These are phyloP conservation scores for Drosophila nigromelanica DNA, from an alignment of 1,140 invertebrate species.

Conservation along the genomic window DNA sequence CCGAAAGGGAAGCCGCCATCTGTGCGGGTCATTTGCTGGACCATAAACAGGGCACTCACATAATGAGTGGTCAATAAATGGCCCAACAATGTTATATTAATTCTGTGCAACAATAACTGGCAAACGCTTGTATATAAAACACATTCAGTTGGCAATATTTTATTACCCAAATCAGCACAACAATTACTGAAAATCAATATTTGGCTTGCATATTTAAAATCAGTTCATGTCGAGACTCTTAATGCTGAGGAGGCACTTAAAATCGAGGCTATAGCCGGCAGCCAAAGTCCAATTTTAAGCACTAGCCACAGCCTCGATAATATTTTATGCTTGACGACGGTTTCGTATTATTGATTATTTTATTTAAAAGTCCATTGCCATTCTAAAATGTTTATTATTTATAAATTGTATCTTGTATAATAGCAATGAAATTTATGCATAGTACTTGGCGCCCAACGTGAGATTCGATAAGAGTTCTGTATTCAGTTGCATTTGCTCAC, in stretches of 20 bases:
- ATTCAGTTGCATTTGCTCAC: too few relatives aligned
- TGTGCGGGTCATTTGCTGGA: conserved; percentile 67
- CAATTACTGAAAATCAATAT: conserved; percentile 69
- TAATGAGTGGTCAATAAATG: conserved; percentile 68
- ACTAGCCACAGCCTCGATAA: conserved; percentile 34
- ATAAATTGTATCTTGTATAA: background rate
- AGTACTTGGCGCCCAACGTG: background rate
- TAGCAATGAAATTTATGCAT: conserved; percentile 25
- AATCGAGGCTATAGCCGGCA: conserved; percentile 43
- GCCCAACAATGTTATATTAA: conserved; percentile 74
- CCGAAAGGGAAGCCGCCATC: conserved; percentile 44
- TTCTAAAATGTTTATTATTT: background rate
- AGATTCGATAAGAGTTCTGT: too few relatives aligned
- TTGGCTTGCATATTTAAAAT: conserved; percentile 54
- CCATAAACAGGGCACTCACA: conserved; percentile 41
- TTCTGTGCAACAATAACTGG: conserved; percentile 52
- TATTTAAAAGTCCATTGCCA: conserved; percentile 45
- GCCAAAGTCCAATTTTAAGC: conserved; percentile 2
- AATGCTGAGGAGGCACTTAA: conserved; percentile 47
- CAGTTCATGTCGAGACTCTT: conserved; percentile 23
- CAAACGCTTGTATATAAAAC: conserved; percentile 9
- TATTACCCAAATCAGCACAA: conserved; percentile 54
- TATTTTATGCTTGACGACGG: conserved; percentile 55
- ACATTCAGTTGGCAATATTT: conserved; percentile 26
- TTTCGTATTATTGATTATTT: conserved; percentile 74